Base-by-base conservation (phyloP, 2,113 vertebrate species). In the Rhipidura dahli region DNA sequence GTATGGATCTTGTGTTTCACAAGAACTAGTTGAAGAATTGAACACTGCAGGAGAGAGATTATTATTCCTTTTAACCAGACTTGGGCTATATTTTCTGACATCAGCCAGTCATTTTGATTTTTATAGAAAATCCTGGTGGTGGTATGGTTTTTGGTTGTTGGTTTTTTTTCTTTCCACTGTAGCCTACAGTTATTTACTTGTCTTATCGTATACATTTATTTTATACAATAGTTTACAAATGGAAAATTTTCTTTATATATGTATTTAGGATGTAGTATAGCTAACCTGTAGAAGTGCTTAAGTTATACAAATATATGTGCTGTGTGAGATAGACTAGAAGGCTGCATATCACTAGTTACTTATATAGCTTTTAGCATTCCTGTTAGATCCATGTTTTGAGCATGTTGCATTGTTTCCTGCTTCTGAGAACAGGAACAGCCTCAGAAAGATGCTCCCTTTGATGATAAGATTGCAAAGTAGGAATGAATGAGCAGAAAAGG, bases 281-380 rank as follows among this genome's bases (percentile, higher is more conserved):
- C 76, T 96, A 95, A 95, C 82, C 75, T 96, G 79, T 93, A 64
- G 64, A 93, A 92, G 45, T 69, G 20, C 61, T 59, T 49, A 81
- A 92, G 14, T 78, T 90, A 39, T 63, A 64, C 72, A 89, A 90
- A 81, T 73, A 40, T 4, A 17, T 21, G 13, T 21, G 15, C 26
- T 53, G 4, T 15, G 21, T 66, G 60, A 87, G 44, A 31, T 28
- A 21, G 35, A 17, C 27, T n/a, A n/a, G 69, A 56, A 94, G 47
- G 27, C 23, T 82, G 6, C 64, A 21, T 87, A 23, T 49, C 13
- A 7, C 59, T 78, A 39, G 49, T 83, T 71, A 42, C 23, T 77
- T 59, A 47, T 53, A 30, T 66, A 68, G 71, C 63, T 95, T 93
- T 92, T 45, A 73, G 19, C 27, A 27, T 76, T 72, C 28, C 81